Percentiles rank a stretch among this genome's conserved stretches.
Evolutionary conservation across 2,113 vertebrate genomes (phyloP).

Genomic region (Microtus montanus): DNA sequence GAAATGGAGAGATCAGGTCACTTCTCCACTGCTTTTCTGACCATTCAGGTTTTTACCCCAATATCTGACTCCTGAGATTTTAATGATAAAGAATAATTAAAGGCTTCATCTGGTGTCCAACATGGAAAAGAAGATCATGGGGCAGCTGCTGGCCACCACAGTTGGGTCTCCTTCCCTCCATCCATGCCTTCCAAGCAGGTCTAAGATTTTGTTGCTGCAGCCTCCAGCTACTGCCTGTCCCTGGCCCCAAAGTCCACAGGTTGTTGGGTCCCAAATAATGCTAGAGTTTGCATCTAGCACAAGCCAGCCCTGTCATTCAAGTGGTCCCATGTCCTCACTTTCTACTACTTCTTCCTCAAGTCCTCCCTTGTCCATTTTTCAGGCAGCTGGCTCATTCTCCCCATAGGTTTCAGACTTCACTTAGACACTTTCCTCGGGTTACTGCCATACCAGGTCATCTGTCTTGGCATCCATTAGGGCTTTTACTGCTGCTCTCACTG

Average conservation of each 20-base stretch:
- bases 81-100: too few relatives aligned
- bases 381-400: neutral
- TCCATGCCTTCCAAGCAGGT: neutral
- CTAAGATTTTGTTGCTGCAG: neutral
- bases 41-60: too few relatives aligned
- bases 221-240: neutral
- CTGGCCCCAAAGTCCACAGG: neutral
- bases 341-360: neutral
- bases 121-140: too few relatives aligned
- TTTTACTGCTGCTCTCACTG: neutral
- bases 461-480: neutral
- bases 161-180: neutral
- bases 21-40: too few relatives aligned
- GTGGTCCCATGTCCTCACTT: neutral
- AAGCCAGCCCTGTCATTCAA: neutral
- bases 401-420: neutral
- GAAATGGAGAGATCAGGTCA: too few relatives aligned
- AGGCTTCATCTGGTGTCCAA: too few relatives aligned
- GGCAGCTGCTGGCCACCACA: too few relatives aligned
- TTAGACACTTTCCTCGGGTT: accelerated
- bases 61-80: too few relatives aligned
- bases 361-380: neutral
- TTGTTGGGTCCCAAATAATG: neutral
- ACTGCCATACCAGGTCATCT: neutral
- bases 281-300: neutral